Evolutionary conservation across 2,888 invertebrate genomes (phyloP).

Genomic region (Tipula confusa): DNA sequence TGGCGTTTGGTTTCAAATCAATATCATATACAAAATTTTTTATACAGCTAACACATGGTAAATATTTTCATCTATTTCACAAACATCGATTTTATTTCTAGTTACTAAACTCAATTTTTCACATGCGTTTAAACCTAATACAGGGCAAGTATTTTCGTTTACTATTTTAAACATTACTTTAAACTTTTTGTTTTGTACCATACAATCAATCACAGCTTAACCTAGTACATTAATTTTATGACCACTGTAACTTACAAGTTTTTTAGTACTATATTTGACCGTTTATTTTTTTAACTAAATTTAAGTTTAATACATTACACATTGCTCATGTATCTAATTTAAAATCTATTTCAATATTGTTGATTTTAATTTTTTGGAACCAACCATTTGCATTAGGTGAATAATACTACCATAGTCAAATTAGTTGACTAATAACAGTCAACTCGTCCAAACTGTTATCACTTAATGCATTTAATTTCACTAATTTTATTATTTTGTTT

Average conservation of each 20-base stretch:
- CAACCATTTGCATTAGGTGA: no score
- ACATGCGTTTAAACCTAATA: no score
- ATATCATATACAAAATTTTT: not conserved
- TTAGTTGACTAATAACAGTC: no score
- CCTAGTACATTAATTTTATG: not conserved
- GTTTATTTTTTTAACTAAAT: not conserved
- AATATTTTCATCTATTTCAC: no score
- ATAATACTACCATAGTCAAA: not conserved
- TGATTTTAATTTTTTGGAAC: no score
- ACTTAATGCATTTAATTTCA: not conserved
- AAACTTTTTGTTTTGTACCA: not conserved
- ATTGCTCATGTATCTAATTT: not conserved
- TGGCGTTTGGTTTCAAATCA: not conserved
- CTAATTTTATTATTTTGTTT: not conserved
- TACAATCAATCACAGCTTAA: not conserved
- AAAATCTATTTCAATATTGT: no score
- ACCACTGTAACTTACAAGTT: no score
- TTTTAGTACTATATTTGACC: not conserved
- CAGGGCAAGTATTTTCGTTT: no score
- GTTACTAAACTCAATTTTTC: no score
- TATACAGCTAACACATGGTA: no score
- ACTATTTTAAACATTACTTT: not conserved
- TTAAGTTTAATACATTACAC: not conserved
- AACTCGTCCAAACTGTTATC: not conserved
- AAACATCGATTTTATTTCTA: no score